These are phyloP conservation scores for Solea solea DNA, from an alignment of 2,113 vertebrate genomes.

Conservation along the genomic window DNA sequence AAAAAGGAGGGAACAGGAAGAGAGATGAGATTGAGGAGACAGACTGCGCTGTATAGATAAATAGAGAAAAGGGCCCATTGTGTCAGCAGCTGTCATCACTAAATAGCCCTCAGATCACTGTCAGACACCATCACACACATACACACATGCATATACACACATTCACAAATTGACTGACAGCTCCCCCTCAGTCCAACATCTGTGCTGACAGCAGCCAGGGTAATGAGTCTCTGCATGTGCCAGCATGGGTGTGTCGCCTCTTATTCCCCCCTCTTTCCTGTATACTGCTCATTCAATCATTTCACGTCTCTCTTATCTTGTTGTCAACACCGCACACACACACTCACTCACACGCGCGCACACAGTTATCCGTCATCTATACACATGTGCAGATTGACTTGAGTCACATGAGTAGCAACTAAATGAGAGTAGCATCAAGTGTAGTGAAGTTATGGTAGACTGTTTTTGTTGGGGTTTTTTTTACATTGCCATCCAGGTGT, in stretches of 20 bases:
- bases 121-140: constrained; percentile 51
- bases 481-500: constrained; percentile 57
- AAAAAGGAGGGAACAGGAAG: constrained; percentile 47
- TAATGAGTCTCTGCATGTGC: constrained; percentile 78
- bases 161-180: constrained; percentile 72
- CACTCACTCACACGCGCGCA: too few relatives aligned
- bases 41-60: constrained; percentile 71
- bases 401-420: constrained; percentile 8
- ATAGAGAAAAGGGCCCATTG: constrained; percentile 74
- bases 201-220: constrained; percentile 80
- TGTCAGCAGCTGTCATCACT: constrained; percentile 79
- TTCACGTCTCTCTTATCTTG: constrained; percentile 50
- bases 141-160: constrained; percentile 19
- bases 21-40: constrained; percentile 66
- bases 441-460: constrained; percentile 24
- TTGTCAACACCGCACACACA: constrained; percentile 1
- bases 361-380: constrained; percentile 29
- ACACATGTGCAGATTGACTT: constrained; percentile 44
- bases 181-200: constrained; percentile 81
- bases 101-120: constrained; percentile 79
- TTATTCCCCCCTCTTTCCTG: constrained; percentile 54
- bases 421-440: constrained; percentile 26
- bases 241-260: constrained; percentile 70
- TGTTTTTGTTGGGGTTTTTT: not conserved
- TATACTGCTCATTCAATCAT: constrained; percentile 60